Percentiles rank a stretch among this genome's conserved stretches.
Conservation (phyloP, 2,113 vertebrate genomes). For the Pelecanus crispus region DNA sequence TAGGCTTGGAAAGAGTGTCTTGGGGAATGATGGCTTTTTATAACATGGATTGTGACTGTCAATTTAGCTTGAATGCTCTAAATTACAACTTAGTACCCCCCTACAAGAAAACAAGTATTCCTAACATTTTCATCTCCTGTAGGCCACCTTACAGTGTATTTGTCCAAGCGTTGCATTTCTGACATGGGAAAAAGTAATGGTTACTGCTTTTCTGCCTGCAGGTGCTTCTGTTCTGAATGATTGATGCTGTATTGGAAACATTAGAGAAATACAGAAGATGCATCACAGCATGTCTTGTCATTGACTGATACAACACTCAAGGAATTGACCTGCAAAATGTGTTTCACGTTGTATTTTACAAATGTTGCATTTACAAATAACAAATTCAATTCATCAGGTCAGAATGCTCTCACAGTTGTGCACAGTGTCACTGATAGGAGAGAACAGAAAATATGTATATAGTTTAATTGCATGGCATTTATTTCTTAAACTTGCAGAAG, state of each 20-base stretch:
- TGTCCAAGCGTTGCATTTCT: neutral
- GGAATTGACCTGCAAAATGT: conserved; percentile 25
- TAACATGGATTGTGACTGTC: neutral
- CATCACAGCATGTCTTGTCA: conserved; percentile 18
- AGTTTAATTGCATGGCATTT: conserved; percentile 29
- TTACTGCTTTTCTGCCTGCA: conserved; percentile 32
- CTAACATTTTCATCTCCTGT: neutral
- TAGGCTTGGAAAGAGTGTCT: neutral
- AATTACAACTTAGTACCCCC: neutral
- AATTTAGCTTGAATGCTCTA: neutral
- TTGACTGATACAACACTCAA: conserved; percentile 7
- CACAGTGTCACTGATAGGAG: neutral
- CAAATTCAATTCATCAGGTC: neutral
- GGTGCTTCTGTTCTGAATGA: conserved; percentile 28
- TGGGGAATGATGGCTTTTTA: neutral
- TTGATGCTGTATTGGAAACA: neutral
- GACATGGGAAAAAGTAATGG: neutral
- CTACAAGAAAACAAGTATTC: neutral
- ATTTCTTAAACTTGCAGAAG: neutral
- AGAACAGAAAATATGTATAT: neutral
- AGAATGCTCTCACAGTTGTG: neutral
- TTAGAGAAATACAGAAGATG: conserved; percentile 23
- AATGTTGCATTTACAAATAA: conserved; percentile 12
- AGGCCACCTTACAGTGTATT: neutral
- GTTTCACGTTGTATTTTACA: conserved; percentile 16